Evolutionary conservation across 2,888 invertebrate species (phyloP).

Genomic region (Trachelus stipa): DNA sequence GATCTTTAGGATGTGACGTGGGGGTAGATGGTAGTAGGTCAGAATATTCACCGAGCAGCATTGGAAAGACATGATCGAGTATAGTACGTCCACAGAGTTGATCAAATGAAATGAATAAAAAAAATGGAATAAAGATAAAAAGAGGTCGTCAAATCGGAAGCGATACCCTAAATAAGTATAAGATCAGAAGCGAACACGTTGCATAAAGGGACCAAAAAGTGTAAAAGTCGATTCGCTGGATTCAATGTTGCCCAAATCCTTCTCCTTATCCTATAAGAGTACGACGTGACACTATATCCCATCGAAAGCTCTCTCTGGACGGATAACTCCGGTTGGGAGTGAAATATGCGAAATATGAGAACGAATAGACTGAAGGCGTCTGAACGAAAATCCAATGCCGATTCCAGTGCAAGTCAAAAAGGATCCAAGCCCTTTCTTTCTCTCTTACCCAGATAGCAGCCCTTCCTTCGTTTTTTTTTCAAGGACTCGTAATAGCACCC

Average conservation of each 20-base stretch:
- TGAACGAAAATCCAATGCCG: neutral
- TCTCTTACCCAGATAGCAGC: neutral
- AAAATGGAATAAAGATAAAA: conserved; percentile 37
- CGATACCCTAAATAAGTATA: neutral
- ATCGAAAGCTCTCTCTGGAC: neutral
- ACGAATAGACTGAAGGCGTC: neutral
- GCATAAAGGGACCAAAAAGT: conserved; percentile 11
- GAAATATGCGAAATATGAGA: neutral
- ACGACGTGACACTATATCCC: neutral
- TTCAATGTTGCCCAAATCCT: neutral
- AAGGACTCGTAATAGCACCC: neutral
- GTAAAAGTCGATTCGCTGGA: neutral
- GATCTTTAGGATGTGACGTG: neutral
- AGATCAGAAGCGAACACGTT: conserved; percentile 10
- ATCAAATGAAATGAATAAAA: conserved; percentile 41
- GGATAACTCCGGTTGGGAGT: neutral
- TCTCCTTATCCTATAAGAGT: neutral
- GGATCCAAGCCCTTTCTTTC: neutral
- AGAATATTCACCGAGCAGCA: neutral
- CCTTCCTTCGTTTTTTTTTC: neutral
- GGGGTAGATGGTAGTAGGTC: neutral
- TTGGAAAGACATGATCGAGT: neutral
- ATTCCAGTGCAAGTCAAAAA: neutral
- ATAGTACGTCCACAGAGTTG: too few species aligned
- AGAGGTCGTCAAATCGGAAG: neutral